phyloP scores from a whole-genome alignment of 2,797 vertebrate species.

The Pangasius macronema region DNA sequence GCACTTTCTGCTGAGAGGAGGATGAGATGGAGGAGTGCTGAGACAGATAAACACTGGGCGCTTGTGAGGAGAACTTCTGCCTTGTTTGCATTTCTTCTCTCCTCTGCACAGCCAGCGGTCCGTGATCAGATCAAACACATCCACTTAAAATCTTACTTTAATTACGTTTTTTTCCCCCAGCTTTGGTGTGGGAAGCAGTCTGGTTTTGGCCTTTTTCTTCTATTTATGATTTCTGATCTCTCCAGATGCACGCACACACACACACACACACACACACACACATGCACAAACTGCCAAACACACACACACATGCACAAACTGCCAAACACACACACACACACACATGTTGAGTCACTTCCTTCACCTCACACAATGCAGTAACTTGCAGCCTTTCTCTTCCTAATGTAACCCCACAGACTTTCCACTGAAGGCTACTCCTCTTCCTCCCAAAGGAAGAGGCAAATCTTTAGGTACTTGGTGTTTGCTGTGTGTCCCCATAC shows the following conservation, averaged over 20 bases:
- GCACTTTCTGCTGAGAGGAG: constrained; percentile 16
- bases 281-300: not conserved
- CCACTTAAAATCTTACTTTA: constrained; percentile 9
- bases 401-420: constrained; percentile 86
- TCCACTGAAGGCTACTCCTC: constrained; percentile 93
- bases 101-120: not conserved
- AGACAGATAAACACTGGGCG: constrained; percentile 16
- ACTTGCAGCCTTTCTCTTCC: constrained; percentile 69
- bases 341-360: constrained; percentile 14
- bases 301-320: not conserved
- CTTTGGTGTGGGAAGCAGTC: not conserved
- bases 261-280: not conserved
- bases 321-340: constrained; percentile 9
- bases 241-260: not conserved
- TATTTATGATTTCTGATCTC: not conserved
- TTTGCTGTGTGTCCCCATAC: constrained; percentile 75
- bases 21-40: constrained; percentile 27
- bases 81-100: constrained; percentile 9
- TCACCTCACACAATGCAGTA: constrained; percentile 64
- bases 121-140: constrained; percentile 20
- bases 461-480: constrained; percentile 92
- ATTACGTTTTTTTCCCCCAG: not conserved
- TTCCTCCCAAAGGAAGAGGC: constrained; percentile 92
- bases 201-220: not conserved
- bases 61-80: constrained; percentile 5